Percentiles rank a stretch among this genome's conserved stretches.
Conservation (phyloP, 2,113 vertebrate genomes). For the Anolis sagrei region DNA sequence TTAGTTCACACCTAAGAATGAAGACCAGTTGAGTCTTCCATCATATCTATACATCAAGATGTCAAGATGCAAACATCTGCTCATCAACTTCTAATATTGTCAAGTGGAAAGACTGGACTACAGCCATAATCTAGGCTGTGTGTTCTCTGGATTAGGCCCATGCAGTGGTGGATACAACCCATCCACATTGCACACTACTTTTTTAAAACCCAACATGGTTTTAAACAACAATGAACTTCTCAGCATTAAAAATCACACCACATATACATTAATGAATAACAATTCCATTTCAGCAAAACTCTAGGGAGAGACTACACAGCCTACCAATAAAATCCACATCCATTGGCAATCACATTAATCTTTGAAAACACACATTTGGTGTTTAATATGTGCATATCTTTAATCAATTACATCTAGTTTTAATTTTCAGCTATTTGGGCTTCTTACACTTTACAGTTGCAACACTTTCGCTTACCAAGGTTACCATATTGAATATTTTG, state of each 20-base stretch:
- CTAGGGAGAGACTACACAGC: neutral
- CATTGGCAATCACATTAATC: neutral
- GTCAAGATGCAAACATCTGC: too few species aligned
- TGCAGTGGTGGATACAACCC: too few species aligned
- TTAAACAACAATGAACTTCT: neutral
- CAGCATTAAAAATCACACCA: neutral
- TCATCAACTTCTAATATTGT: neutral
- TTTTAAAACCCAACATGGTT: neutral
- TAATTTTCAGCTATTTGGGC: slow-evolving; percentile 23
- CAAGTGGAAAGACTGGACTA: too few species aligned
- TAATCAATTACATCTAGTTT: neutral
- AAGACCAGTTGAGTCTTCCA: too few species aligned
- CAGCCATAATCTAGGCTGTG: too few species aligned
- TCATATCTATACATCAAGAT: too few species aligned
- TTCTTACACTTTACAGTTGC: slow-evolving; percentile 52
- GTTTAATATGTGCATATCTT: neutral
- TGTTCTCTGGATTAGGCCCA: too few species aligned
- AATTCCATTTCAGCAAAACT: neutral
- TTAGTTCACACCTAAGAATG: neutral
- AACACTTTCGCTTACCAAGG: slow-evolving; percentile 69
- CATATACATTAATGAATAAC: neutral
- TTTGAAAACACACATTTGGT: neutral
- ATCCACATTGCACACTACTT: neutral
- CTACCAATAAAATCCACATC: neutral
- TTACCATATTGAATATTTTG: slow-evolving; percentile 58